Conservation (phyloP, 2,797 vertebrate genomes). For the Phalanger gymnotis region DNA sequence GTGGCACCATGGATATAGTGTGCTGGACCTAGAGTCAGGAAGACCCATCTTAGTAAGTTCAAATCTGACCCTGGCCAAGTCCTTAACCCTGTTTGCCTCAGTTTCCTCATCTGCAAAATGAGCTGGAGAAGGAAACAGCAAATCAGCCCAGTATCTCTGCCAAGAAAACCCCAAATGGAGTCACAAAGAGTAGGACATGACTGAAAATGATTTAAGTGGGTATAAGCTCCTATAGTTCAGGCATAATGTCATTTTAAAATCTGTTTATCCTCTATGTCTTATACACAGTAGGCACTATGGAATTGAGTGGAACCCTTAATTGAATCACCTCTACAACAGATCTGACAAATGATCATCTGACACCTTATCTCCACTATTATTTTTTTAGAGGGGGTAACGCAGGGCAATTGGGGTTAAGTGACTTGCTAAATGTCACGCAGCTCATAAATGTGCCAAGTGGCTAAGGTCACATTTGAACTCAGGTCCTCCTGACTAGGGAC, state of each 20-base stretch:
- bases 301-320: background rate
- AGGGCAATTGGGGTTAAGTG: no score
- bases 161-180: background rate
- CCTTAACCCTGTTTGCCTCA: background rate
- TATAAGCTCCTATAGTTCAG: background rate
- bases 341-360: background rate
- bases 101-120: background rate
- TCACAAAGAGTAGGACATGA: background rate
- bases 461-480: no score
- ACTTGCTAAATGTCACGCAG: no score
- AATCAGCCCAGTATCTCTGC: background rate
- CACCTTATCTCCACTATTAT: background rate
- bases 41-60: background rate
- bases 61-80: background rate
- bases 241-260: background rate
- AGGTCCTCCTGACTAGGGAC: no score
- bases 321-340: background rate
- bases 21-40: background rate
- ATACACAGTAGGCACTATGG: background rate
- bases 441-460: no score
- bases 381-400: no score
- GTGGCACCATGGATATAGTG: background rate
- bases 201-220: background rate
- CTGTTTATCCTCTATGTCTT: background rate
- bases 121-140: background rate